A percentile compares a stretch with the other conserved stretches of the same genome.
Conservation (phyloP, 53 echinoderm and acorn worm species). For the Holothuria leucospilota region DNA sequence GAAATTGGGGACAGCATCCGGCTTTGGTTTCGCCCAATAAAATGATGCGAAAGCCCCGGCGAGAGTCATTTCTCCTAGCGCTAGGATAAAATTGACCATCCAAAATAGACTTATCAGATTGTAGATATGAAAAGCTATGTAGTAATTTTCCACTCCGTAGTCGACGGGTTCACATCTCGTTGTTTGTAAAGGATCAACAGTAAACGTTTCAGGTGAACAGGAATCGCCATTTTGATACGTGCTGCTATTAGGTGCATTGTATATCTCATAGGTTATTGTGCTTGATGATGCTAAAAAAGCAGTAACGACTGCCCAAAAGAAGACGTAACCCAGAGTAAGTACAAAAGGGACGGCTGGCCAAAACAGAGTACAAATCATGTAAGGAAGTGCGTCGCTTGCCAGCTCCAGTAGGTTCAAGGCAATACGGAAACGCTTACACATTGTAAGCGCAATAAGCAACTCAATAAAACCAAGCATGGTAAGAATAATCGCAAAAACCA, state of each 20-base stretch:
- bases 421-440: constrained; percentile 85
- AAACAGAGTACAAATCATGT: constrained; percentile 82
- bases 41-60: constrained; percentile 98
- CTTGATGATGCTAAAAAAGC: constrained; percentile 83
- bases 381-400: constrained; percentile 82
- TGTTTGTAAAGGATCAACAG: constrained; percentile 14
- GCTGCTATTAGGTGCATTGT: constrained; percentile 66
- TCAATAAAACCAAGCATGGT: constrained; percentile 71
- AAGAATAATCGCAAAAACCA: constrained; percentile 79
- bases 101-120: constrained; percentile 82
- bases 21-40: constrained; percentile 95
- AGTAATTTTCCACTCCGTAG: constrained; percentile 72
- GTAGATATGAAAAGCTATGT: constrained; percentile 80
- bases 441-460: constrained; percentile 66
- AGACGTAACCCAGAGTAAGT: constrained; percentile 72
- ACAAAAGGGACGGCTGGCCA: constrained; percentile 86
- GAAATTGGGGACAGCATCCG: constrained; percentile 75
- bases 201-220: constrained; percentile 61
- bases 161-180: constrained; percentile 72
- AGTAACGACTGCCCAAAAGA: constrained; percentile 84
- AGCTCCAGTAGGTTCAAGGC: constrained; percentile 82
- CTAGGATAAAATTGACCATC: constrained; percentile 93
- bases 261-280: constrained; percentile 58
- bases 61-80: constrained; percentile 92
- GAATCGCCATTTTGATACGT: constrained; percentile 48